Evolutionary conservation across 2,888 invertebrate genomes (phyloP).

Genomic region (Morinoia aosen): DNA sequence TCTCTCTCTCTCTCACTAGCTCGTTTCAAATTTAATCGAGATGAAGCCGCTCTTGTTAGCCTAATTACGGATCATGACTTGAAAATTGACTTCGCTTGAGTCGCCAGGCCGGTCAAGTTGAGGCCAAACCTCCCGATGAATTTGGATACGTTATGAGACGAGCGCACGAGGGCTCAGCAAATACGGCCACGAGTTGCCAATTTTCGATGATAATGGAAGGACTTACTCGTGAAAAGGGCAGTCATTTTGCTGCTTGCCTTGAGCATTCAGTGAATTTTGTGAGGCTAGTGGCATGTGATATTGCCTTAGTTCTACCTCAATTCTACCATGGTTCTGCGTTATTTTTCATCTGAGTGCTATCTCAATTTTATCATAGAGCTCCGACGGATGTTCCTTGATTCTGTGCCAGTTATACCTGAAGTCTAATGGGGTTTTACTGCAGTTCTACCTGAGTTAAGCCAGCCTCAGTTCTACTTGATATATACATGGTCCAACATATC

Average conservation of each 20-base stretch:
- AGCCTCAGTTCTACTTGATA: no score
- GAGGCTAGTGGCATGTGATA: no score
- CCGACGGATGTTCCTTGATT: no score
- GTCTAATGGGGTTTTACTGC: no score
- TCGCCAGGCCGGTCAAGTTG: not conserved
- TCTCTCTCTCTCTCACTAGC: not conserved
- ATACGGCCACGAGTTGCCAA: not conserved
- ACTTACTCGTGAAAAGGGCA: not conserved
- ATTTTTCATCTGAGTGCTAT: no score
- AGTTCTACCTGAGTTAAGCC: no score
- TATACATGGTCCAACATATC: no score
- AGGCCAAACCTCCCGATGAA: not conserved
- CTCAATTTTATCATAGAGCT: no score
- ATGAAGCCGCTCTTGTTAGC: slow-evolving; percentile 1
- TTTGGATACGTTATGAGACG: not conserved
- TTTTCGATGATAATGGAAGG: not conserved
- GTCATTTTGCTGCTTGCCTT: not conserved
- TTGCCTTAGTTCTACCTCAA: no score
- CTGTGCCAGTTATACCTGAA: no score
- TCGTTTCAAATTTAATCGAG: slow-evolving; percentile 16
- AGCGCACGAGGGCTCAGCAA: not conserved
- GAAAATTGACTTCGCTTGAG: slow-evolving; percentile 1
- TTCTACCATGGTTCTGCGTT: no score
- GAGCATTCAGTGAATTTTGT: not conserved
- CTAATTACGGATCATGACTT: slow-evolving; percentile 22